phyloP scores from a whole-genome alignment of 2,113 vertebrate genomes.

The Willisornis vidua region DNA sequence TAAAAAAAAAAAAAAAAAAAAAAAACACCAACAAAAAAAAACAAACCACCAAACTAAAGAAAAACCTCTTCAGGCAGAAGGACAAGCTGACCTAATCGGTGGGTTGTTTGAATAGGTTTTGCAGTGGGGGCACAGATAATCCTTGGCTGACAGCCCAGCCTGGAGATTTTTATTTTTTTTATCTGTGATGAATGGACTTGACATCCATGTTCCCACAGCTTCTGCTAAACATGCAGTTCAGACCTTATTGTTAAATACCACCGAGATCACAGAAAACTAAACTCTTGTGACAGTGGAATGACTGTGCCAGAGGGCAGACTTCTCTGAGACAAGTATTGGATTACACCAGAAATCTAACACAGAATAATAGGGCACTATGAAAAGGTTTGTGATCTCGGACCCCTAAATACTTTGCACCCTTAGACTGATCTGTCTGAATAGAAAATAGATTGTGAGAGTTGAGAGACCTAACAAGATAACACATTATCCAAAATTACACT shows the following conservation, averaged over 20 bases:
- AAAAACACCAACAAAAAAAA: background rate
- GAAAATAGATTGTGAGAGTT: background rate
- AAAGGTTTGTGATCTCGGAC: background rate
- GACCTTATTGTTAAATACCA: conserved; percentile 78
- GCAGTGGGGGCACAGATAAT: conserved; percentile 67
- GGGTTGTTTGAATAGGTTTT: conserved; percentile 72
- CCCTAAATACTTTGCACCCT: background rate
- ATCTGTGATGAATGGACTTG: conserved; percentile 80
- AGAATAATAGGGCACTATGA: conserved; percentile 3
- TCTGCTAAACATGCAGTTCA: conserved; percentile 69
- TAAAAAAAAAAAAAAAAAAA: background rate
- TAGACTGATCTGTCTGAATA: conserved; percentile 8
- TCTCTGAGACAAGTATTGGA: conserved; percentile 45
- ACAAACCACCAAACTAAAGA: background rate
- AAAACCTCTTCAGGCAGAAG: conserved; percentile 45
- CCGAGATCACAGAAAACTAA: conserved; percentile 77
- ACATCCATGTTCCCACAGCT: conserved; percentile 75
- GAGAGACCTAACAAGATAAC: background rate
- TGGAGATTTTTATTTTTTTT: conserved; percentile 65
- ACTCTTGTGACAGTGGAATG: conserved; percentile 65
- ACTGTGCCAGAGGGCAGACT: conserved; percentile 66
- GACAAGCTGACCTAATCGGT: conserved; percentile 71
- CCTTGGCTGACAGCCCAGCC: conserved; percentile 67
- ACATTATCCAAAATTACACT: background rate
- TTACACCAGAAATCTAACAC: conserved; percentile 18